Evolutionary conservation across 2,888 invertebrate species (phyloP), one percentile per base, ranked within the genome.

Genomic region (Brachylomia viminalis): DNA sequence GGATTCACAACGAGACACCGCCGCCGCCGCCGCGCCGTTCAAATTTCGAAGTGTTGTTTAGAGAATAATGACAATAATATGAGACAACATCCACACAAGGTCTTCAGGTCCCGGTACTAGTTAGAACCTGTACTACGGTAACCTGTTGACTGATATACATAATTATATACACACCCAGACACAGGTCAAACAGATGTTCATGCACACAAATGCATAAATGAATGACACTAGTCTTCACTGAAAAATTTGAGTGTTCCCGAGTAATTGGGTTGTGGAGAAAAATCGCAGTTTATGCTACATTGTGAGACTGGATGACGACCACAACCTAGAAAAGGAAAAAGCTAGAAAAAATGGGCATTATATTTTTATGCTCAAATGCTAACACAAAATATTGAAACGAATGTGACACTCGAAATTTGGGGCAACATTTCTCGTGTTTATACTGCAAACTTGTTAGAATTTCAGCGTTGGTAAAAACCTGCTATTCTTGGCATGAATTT

Each of bases 311-410:
- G 1, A 33, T 52, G 10, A 17, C 11, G 11, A 61, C n/a, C 17
- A 62, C 15, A 17, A 54, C 20, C 23, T 30, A 45, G 38, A 33
- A 10, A 27, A n/a, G 1, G 0, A 13, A 17, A 52, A 54, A 5
- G 11, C 79, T 47, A 69, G 47, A 77, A 10, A 10, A 54, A 66
- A 80, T 72, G 23, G 1, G 11, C 23, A n/a, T 47, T 10, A 79
- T 75, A n/a, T 67, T 59, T 59, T 47, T 54, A 17, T 3, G 33
- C 2, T 64, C 33, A 27, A n/a, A 64, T 11, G 52, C 13, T 47
- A 13, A 33, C 45, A 38, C 54, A 65, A 80, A 79, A 79, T 54
- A 52, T 52, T 30, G 23, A 7, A 58, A 56, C 1, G 15, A 30
- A 33, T 42, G 42, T 52, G 52, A n/a, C 38, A 23, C 45, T 38